Evolutionary conservation across 2,797 vertebrate species (phyloP), one percentile per base, ranked within the genome.

Genomic region (Coregonus ussuriensis): DNA sequence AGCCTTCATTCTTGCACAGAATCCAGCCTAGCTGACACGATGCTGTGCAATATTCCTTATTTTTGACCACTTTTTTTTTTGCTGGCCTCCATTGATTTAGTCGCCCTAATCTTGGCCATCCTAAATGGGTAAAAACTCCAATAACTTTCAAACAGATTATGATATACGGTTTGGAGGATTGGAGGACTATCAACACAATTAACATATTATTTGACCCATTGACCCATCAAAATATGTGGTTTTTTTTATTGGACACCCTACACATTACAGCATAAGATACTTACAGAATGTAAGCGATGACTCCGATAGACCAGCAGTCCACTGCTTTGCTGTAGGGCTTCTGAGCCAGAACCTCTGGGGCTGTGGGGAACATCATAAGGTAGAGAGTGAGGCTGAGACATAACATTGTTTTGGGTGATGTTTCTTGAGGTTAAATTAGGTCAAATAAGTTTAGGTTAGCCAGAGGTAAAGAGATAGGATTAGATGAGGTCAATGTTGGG

Each of bases 281-380:
- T 99, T 88, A 99, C 98, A 99, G 91, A 84, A 99, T 99, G 77
- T 99, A 99, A 74, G 98, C 96, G 1, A 99, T 99, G 85, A 99
- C 98, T 21, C 98, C 98, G 0, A 99, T 99, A 70, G 98, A 99
- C 98, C 98, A 99, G 91, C 98, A 99, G 89, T 99, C 98, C 70
- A 99, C 98, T 0, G 98, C 98, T 94, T 99, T 99, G 92, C 98
- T 98, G 94, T 99, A 99, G 0, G 98, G 98, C 82, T 97, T 99
- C 94, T 99, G 98, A 1, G 98, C 98, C 31, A 99, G 93, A 59
- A 99, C 98, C 87, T 99, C 98, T n/a, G 98, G 98, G 91, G 98
- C 98, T 99, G 91, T 13, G 84, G 82, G 15, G 62, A 47, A 15
- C 2, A 66, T 62, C 56, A 62, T 3, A 69, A 13, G 29, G 3